Base-by-base conservation (phyloP, 2,797 vertebrate genomes). In the Echeneis naucrates region DNA sequence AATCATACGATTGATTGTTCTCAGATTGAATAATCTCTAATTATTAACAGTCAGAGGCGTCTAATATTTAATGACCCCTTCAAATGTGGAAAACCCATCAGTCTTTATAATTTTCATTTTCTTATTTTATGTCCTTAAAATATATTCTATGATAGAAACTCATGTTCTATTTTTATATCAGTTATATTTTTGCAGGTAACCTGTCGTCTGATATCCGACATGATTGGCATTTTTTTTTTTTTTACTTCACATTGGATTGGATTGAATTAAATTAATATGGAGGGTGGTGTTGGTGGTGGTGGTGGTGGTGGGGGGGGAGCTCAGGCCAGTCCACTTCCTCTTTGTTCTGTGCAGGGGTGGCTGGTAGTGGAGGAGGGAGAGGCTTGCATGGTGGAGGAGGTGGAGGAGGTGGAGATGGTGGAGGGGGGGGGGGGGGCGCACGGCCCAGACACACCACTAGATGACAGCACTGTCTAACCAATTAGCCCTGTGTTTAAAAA, bases 401-500 rank as follows among this genome's bases (percentile, higher is more conserved):
- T n/a, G n/a, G n/a, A n/a, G n/a, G n/a, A n/a, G n/a, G n/a, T n/a
- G n/a, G n/a, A n/a, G n/a, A n/a, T n/a, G n/a, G n/a, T n/a, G n/a
- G n/a, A n/a, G n/a, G n/a, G n/a, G n/a, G n/a, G n/a, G n/a, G 30
- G 44, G 53, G 8, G 48, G 2, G 82, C 54, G 80, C 70, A 63
- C 63, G 51, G 9, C 80, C 45, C 82, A 17, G 33, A 58, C 65
- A 1, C 68, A 3, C 90, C 93, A n/a, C 93, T 91, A 94, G 95
- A 91, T 91, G 93, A 60, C 91, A 92, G 92, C 88, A 91, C 85
- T 62, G 77, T 75, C 88, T 84, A 54, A 86, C 51, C 72, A 77
- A 90, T 88, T 75, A 82, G 69, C 81, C n/a, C 4, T 45, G 48
- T 57, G 58, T n/a, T n/a, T n/a, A n/a, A n/a, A 6, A 30, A 30